phyloP scores from a whole-genome alignment of 2,113 vertebrate species.

The Nibea albiflora region DNA sequence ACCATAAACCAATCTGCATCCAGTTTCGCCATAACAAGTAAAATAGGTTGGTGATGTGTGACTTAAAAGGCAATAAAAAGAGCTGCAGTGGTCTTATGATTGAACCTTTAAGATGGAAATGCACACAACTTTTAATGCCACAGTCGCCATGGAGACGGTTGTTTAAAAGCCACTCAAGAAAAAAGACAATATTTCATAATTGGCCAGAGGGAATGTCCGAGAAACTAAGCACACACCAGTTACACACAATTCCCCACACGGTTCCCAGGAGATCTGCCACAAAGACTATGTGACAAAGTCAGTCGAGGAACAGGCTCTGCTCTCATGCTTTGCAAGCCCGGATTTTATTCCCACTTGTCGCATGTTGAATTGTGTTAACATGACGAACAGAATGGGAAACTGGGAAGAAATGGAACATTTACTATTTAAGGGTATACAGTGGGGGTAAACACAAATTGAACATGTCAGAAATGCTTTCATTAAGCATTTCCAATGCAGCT shows the following conservation, averaged over 20 bases:
- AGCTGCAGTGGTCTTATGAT: slow-evolving; percentile 18
- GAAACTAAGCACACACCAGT: slow-evolving; percentile 17
- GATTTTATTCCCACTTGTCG: neutral
- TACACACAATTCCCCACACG: neutral
- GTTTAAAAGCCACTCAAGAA: slow-evolving; percentile 48
- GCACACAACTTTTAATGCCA: slow-evolving; percentile 31
- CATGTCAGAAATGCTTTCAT: no score
- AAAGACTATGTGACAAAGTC: neutral
- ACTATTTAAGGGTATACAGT: neutral
- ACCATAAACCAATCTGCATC: no score
- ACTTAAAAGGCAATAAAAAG: neutral
- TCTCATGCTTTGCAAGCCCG: neutral
- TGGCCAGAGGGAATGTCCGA: slow-evolving; percentile 46
- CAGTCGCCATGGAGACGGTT: slow-evolving; percentile 12
- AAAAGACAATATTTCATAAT: slow-evolving; percentile 51
- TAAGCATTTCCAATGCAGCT: no score
- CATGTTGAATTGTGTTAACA: neutral
- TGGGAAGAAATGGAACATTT: neutral
- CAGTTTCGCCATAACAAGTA: no score
- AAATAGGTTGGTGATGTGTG: no score
- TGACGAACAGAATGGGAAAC: neutral
- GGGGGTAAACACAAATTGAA: no score
- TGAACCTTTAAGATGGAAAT: slow-evolving; percentile 16
- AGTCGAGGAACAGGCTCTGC: neutral
- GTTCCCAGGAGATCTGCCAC: no score